Percentiles rank a stretch among this genome's conserved stretches.
phyloP scores from a whole-genome alignment of 2,113 vertebrate genomes.

The Dipodomys ordii region DNA sequence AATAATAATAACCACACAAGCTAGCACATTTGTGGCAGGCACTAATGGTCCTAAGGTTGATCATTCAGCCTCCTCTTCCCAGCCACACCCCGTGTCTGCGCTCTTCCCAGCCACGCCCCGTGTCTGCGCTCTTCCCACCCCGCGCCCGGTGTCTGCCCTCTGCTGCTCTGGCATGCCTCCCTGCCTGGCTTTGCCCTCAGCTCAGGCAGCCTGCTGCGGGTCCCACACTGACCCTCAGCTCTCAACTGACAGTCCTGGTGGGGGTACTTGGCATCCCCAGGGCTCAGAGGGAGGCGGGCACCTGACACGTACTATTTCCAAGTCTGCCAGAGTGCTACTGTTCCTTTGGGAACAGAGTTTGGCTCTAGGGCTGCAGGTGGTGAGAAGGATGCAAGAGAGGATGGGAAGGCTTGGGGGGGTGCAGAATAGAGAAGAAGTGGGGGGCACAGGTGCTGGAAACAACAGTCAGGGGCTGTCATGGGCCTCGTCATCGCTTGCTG shows the following conservation, averaged over 20 bases:
- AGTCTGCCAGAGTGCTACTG: fast-evolving
- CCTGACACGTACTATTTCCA: fast-evolving
- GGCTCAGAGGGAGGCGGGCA: not conserved
- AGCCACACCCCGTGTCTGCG: no score
- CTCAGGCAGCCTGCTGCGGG: no score
- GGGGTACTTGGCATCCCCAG: fast-evolving
- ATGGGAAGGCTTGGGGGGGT: not conserved
- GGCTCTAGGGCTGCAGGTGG: not conserved
- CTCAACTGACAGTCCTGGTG: not conserved
- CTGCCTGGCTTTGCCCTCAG: not conserved
- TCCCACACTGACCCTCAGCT: no score
- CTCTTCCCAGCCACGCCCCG: no score
- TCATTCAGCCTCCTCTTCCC: no score
- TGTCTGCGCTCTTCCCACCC: no score
- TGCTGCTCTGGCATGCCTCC: not conserved
- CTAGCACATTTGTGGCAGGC: not conserved
- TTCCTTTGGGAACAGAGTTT: not conserved
- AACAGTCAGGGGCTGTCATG: not conserved
- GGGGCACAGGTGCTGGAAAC: not conserved
- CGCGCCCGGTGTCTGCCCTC: no score
- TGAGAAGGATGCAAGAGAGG: not conserved
- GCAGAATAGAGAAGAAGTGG: not conserved
- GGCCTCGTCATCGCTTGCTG: fast-evolving
- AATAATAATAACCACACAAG: fast-evolving
- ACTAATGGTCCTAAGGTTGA: not conserved